Evolutionary conservation across 2,888 invertebrate genomes (phyloP).

Genomic region (Amblyteles armatorius): DNA sequence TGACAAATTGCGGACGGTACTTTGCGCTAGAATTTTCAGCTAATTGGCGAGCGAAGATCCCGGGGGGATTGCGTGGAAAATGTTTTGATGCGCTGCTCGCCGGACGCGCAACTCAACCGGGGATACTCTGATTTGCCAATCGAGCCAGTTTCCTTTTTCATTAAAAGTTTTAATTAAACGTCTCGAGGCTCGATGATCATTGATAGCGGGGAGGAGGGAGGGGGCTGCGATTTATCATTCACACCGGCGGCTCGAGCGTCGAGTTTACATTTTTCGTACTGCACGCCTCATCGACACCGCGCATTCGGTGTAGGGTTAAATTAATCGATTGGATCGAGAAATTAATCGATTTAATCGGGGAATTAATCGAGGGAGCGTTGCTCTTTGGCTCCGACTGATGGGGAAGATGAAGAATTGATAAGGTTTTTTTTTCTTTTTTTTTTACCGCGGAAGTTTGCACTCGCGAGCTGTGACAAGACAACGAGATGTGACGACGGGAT

Average conservation of each 20-base stretch:
- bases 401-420: slow-evolving; percentile 52
- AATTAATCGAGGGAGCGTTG: slow-evolving; percentile 52
- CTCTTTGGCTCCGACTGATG: slow-evolving; percentile 14
- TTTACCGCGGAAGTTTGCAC: slow-evolving; percentile 25
- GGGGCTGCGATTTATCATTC: slow-evolving; percentile 49
- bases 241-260: slow-evolving; percentile 31
- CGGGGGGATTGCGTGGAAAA: background rate
- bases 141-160: slow-evolving; percentile 9
- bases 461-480: slow-evolving; percentile 3
- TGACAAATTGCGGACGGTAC: background rate
- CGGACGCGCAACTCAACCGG: slow-evolving; percentile 1
- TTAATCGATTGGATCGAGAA: slow-evolving; percentile 37
- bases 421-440: slow-evolving; percentile 36
- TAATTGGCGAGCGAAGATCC: background rate
- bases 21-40: background rate
- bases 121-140: slow-evolving; percentile 43
- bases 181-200: slow-evolving; percentile 47
- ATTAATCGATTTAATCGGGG: slow-evolving; percentile 42
- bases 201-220: slow-evolving; percentile 37
- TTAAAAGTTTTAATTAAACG: slow-evolving; percentile 56
- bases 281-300: slow-evolving; percentile 34
- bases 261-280: slow-evolving; percentile 34
- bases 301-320: slow-evolving; percentile 37
- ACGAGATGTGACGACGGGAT: slow-evolving; percentile 35
- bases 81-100: background rate